Evolutionary conservation across 2,113 vertebrate genomes (phyloP).

Genomic region (Climacteris rufus): DNA sequence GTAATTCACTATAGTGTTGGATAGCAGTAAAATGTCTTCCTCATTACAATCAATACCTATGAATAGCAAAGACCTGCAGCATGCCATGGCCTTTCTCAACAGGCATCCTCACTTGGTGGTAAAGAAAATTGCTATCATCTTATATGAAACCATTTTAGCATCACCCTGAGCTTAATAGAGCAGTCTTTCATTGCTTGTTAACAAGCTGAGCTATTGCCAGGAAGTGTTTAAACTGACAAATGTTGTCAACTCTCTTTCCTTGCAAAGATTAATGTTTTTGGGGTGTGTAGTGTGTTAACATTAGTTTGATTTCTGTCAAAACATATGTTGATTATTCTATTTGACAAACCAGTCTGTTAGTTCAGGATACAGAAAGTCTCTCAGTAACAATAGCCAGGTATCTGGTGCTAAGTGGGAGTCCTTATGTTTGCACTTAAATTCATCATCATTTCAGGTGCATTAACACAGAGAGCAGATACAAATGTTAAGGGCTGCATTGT

Average conservation of each 20-base stretch:
- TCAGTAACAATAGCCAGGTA: not conserved
- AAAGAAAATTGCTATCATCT: constrained; percentile 60
- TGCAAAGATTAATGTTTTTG: not conserved
- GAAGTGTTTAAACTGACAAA: constrained; percentile 58
- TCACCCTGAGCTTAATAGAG: constrained; percentile 57
- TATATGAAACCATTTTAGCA: constrained; percentile 47
- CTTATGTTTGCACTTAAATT: not conserved
- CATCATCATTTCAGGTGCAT: not conserved
- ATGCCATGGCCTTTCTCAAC: constrained; percentile 65
- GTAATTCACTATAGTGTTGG: constrained; percentile 3
- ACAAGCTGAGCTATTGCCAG: constrained; percentile 62
- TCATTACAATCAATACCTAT: constrained; percentile 74
- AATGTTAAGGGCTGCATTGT: rapidly evolving
- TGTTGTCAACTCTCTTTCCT: constrained; percentile 17
- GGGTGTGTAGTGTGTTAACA: not conserved
- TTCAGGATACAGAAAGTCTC: not conserved
- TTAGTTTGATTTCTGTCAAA: constrained; percentile 46
- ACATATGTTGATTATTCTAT: not conserved
- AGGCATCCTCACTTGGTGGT: constrained; percentile 69
- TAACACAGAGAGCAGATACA: not conserved
- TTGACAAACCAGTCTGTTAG: not conserved
- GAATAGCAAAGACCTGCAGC: constrained; percentile 72
- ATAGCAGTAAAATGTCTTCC: constrained; percentile 57
- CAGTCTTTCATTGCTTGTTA: constrained; percentile 69
- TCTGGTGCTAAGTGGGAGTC: not conserved